Base-by-base conservation (phyloP, 2,113 vertebrate species). In the Cygnus atratus region DNA sequence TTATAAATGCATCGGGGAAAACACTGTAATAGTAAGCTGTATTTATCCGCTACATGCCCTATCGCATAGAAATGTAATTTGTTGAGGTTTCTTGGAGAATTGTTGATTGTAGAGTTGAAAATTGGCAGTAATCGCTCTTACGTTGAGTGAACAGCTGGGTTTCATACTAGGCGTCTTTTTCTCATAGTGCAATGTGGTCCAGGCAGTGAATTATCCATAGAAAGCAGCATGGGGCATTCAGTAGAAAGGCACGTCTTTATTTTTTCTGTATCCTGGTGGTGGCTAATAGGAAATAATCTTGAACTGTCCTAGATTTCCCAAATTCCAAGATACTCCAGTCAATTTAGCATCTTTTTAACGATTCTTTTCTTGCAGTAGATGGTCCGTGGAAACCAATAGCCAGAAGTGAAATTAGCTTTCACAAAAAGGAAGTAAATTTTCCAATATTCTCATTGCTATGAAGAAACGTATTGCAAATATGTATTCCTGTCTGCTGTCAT, bases 1-100 rank as follows among this genome's bases (percentile, higher is more conserved):
- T 73, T 84, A 73, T 91, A 80, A 92, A 91, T 84, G 84, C 63
- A 87, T 71, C 70, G 70, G 57, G 76, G 81, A 93, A 90, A 90
- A 85, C 67, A 91, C 70, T 82, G 75, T 41, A 78, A 95, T 88
- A 2, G 18, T 72, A 72, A 92, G 59, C 54, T 80, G 41, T 72
- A 62, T 88, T 84, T 85, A 31, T 81, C 52, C 72, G 59, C 33
- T 96, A 65, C 25, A 14, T 63, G 12, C 37, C 25, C 13, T 55
- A 28, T 77, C 46, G 77, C 54, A n/a, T 14, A 79, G 62, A 63
- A 76, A 54, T 73, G 59, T 86, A 85, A 81, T 90, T 89, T 44
- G 76, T 22, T 28, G 77, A 82, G 44, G 19, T 35, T 75, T 93
- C 91, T 48, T 75, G 6, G 61, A 66, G 46, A 89, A n/a, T 44